Percentiles rank a stretch among this genome's conserved stretches.
These are phyloP conservation scores for Drosophila ercepeae DNA, from an alignment of 1,140 invertebrate species.

Conservation along the genomic window DNA sequence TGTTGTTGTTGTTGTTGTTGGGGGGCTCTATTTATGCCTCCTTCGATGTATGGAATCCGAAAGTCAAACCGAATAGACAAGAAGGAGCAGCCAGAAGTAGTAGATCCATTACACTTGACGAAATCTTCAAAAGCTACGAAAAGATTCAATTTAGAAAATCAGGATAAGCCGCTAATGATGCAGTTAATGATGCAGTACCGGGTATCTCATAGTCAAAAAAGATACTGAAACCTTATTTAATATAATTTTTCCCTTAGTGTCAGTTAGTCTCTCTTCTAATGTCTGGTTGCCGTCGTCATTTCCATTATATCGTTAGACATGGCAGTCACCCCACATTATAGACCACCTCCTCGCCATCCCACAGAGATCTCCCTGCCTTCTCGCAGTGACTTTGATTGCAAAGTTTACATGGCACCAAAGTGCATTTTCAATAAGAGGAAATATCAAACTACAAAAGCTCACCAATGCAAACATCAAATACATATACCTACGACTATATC, in stretches of 20 bases:
- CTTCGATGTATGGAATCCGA: slow-evolving; percentile 42
- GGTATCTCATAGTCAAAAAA: too few relatives aligned
- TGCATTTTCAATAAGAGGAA: slow-evolving; percentile 81
- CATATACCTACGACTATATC: slow-evolving; percentile 20
- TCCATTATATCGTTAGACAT: slow-evolving; percentile 79
- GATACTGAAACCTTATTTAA: not conserved
- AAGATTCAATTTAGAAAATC: too few relatives aligned
- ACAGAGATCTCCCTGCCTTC: not conserved
- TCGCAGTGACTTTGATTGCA: slow-evolving; percentile 70
- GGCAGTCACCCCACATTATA: slow-evolving; percentile 50
- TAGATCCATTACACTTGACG: slow-evolving; percentile 15
- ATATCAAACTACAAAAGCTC: slow-evolving; percentile 68
- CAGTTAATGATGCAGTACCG: too few relatives aligned
- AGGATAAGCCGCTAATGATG: too few relatives aligned
- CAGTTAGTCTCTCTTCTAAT: slow-evolving; percentile 54
- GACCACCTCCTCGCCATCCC: slow-evolving; percentile 1
- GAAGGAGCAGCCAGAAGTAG: slow-evolving; percentile 21
- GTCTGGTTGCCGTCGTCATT: slow-evolving; percentile 69
- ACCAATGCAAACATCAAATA: slow-evolving; percentile 51
- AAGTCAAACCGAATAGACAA: slow-evolving; percentile 42
- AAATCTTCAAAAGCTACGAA: not conserved
- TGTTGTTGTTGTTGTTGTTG: slow-evolving; percentile 1
- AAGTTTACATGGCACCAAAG: slow-evolving; percentile 80
- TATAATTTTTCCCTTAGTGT: slow-evolving; percentile 5
- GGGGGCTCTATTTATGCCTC: slow-evolving; percentile 72